These are phyloP conservation scores for Manacus vitellinus DNA, from an alignment of 2,113 vertebrate genomes.

Conservation along the genomic window DNA sequence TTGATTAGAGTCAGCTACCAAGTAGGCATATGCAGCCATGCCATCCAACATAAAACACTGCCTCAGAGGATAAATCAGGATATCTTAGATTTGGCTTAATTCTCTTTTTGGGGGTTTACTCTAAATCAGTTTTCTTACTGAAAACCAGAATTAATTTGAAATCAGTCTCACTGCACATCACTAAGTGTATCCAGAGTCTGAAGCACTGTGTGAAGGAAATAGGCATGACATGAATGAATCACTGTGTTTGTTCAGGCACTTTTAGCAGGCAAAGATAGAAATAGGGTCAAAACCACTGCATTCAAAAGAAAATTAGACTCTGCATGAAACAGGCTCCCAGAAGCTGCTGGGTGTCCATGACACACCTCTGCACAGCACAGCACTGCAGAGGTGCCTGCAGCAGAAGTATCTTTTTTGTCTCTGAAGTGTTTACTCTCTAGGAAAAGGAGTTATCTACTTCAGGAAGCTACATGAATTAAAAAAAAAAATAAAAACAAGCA, in stretches of 20 bases:
- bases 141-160: not conserved
- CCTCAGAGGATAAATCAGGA: not conserved
- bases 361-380: not conserved
- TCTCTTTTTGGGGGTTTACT: fast-evolving
- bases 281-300: not conserved
- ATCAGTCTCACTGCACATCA: not conserved
- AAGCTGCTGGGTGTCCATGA: not conserved
- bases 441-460: not conserved
- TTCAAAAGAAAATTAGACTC: not conserved
- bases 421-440: not conserved
- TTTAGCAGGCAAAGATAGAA: not conserved
- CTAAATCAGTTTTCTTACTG: not conserved
- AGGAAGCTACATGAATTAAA: not conserved
- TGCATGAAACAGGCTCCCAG: not conserved
- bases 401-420: not conserved
- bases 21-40: not conserved
- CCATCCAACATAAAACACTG: not conserved
- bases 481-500: not conserved
- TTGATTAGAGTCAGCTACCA: not conserved
- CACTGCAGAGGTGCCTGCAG: not conserved
- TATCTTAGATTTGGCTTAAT: not conserved
- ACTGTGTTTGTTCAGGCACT: not conserved
- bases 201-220: not conserved
- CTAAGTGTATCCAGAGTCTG: not conserved
- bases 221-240: not conserved